Conservation (phyloP, 37 sponge, comb jelly and placozoan genomes). For the Aphrocallistes beatrix region DNA sequence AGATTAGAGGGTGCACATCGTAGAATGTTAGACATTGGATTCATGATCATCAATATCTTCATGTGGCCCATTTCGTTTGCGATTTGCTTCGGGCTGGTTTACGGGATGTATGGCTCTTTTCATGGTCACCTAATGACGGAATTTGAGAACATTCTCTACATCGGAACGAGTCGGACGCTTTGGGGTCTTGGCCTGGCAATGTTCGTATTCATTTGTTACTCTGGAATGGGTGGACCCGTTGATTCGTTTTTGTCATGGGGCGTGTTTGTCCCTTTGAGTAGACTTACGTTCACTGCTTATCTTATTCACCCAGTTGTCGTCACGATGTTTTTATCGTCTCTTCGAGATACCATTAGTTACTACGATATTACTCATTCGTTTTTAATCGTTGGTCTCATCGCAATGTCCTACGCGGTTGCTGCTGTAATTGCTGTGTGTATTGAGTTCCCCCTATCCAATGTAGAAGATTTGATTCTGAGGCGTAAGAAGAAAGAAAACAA, state of each 20-base stretch:
- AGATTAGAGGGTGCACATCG: background rate
- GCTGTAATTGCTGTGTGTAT: conserved; percentile 38
- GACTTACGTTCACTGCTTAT: conserved; percentile 74
- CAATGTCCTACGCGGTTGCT: conserved; percentile 54
- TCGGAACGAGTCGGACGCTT: conserved; percentile 33
- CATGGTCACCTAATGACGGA: conserved; percentile 33
- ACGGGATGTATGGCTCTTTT: conserved; percentile 39
- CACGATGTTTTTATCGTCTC: background rate
- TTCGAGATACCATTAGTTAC: conserved; percentile 27
- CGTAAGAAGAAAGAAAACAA: background rate
- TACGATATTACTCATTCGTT: conserved; percentile 28
- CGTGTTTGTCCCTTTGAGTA: conserved; percentile 72
- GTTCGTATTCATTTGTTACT: conserved; percentile 55
- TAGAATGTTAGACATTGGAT: background rate
- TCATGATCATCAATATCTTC: background rate
- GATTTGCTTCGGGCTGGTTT: conserved; percentile 19
- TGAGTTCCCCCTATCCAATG: conserved; percentile 56
- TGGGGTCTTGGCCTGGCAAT: conserved; percentile 58
- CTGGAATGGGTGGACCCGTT: conserved; percentile 56
- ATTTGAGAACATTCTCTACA: conserved; percentile 49
- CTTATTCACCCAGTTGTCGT: conserved; percentile 68
- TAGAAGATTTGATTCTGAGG: conserved; percentile 18
- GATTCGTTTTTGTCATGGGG: conserved; percentile 52
- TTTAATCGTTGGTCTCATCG: conserved; percentile 27
- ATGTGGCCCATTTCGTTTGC: background rate